Evolutionary conservation across 2,888 invertebrate genomes (phyloP).

Genomic region (Chymomyza caudatula): DNA sequence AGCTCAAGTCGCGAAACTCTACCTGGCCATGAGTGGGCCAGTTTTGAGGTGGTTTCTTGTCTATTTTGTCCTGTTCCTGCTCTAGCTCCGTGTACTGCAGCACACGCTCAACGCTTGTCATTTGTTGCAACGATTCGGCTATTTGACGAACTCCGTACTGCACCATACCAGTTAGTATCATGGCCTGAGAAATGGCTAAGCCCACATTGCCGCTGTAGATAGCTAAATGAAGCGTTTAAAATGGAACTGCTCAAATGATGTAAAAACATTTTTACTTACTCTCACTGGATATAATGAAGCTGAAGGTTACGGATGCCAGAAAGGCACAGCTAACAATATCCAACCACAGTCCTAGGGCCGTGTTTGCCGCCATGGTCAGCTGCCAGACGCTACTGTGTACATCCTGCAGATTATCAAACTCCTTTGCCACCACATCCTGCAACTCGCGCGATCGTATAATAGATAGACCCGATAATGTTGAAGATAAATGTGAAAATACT

Average conservation of each 20-base stretch:
- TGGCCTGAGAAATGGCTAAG: conserved; percentile 83
- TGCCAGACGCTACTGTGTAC: conserved; percentile 78
- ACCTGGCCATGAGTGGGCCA: conserved; percentile 85
- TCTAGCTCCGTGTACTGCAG: conserved; percentile 86
- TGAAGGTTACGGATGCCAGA: conserved; percentile 82
- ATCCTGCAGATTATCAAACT: conserved; percentile 86
- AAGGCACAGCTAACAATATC: conserved; percentile 86
- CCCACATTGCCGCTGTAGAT: conserved; percentile 85
- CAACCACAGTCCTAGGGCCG: conserved; percentile 86
- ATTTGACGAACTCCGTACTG: conserved; percentile 85
- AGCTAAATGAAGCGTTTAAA: conserved; percentile 46
- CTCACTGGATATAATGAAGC: conserved; percentile 81
- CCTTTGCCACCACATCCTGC: conserved; percentile 84
- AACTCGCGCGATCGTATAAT: conserved; percentile 90
- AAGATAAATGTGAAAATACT: conserved; percentile 93
- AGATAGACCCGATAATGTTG: conserved; percentile 89
- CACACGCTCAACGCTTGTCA: conserved; percentile 86
- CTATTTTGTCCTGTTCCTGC: conserved; percentile 79
- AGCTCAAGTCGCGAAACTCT: conserved; percentile 80
- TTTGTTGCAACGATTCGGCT: conserved; percentile 84
- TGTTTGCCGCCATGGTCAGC: conserved; percentile 74
- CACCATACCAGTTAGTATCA: conserved; percentile 85
- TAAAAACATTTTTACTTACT: conserved; percentile 78
- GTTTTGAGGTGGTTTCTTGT: conserved; percentile 79
- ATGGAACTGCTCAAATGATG: not conserved